Base-by-base conservation (phyloP, 2,888 invertebrate genomes). In the Hypercompe scribonia region DNA sequence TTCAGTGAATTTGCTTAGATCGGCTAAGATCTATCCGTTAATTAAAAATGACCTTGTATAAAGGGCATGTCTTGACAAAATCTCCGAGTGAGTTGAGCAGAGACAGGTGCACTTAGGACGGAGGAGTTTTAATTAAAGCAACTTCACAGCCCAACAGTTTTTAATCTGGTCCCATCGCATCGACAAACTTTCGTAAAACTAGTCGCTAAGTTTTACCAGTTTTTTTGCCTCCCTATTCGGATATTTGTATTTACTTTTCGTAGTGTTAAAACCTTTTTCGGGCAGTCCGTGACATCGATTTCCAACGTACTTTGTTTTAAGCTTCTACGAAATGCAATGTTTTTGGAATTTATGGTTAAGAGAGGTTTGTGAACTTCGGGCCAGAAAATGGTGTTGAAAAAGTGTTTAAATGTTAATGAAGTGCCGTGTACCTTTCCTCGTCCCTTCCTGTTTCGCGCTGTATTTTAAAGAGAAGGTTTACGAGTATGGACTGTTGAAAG, bases 131-230 rank as follows among this genome's bases (percentile, higher is more conserved):
- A 90, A 90, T 90, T 88, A 90, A 89, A 83, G 81, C 83, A 71
- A 79, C 82, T 84, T 87, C 86, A 88, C 87, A 87, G 85, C 75
- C 84, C 87, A 85, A 86, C 90, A 89, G 89, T 90, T 91, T 91
- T 90, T 89, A 89, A 90, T 88, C 89, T 83, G 76, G 73, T 71
- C 70, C 69, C 76, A 82, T 81, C 81, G 80, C 78, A 80, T 72
- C 77, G 71, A 71, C 71, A 72, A 81, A 81, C 79, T 82, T 83
- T 77, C 74, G 76, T 78, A 76, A 72, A 65, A 54, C 61, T 72
- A 73, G 69, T 69, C 36, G 21, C n/a, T 21, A 46, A 81, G 80
- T 65, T 82, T 65, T 34, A 28, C 54, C 67, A 67, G 64, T 64
- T 67, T 73, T 65, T 71, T 77, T 68, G 75, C 72, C 77, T 65